Evolutionary conservation across 2,888 invertebrate species (phyloP), one percentile per base, ranked within the genome.

Genomic region (Tridacna gigas): DNA sequence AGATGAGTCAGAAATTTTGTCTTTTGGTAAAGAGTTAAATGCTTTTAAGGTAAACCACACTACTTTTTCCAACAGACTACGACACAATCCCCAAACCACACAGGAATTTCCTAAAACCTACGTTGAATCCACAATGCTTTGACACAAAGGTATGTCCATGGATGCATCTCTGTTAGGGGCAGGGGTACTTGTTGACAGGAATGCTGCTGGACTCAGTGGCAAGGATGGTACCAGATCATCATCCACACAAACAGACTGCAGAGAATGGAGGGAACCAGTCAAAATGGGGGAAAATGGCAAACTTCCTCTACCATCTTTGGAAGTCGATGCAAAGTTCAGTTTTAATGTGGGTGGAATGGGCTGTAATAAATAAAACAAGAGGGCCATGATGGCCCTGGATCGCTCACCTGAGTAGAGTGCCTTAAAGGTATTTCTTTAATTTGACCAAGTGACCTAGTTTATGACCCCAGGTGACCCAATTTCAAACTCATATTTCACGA

Each of bases 201-300:
- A 74, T 12, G 74, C 74, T 4, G 79, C 84, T 20, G 86, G 86
- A 45, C 86, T 86, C 79, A 83, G 74, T 15, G 86, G 86, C 26
- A 86, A 51, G 15, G 83, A 69, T 0, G 66, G 77, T n/a, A 77
- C 71, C 51, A 51, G n/a, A 25, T 71, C 71, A 71, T 71, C 71
- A 51, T 51, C 48, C 20, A 45, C 51, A 25, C 66, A 26, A 22
- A 22, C 11, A 4, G 47, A 47, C 18, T 7, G 71, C 13, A 47
- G 5, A 18, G 48, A 47, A 51, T 71, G 48, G 22, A 18, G 71
- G 71, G 71, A 48, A 71, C 71, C 71, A 26, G 71, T 71, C 13
- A 67, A n/a, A 22, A 71, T 71, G 47, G 71, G 71, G 13, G 71
- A 71, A 20, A 71, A 71, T 51, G 71, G 71, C 47, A 51, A 22